Conservation (phyloP, 2,113 vertebrate genomes). For the Hippolais icterina region DNA sequence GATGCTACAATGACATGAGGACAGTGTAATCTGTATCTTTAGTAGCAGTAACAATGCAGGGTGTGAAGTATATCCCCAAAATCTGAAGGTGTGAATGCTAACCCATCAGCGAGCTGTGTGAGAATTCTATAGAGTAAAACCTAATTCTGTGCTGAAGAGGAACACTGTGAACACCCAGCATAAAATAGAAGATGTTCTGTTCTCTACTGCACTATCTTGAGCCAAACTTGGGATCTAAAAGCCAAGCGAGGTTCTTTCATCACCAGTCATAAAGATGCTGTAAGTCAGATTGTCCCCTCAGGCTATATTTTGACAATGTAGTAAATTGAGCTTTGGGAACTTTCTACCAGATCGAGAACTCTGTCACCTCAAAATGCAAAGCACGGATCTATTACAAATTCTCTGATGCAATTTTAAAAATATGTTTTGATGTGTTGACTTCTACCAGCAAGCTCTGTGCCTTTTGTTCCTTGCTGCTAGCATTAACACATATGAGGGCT, state of each 20-base stretch:
- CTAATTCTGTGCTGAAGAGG: conserved; percentile 44
- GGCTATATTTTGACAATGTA: conserved; percentile 57
- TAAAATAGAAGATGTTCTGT: conserved; percentile 61
- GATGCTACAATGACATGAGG: conserved; percentile 34
- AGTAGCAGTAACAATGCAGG: conserved; percentile 37
- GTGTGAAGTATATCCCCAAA: conserved; percentile 62
- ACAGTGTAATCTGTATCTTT: conserved; percentile 23
- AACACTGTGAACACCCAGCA: conserved; percentile 34
- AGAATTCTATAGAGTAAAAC: conserved; percentile 49
- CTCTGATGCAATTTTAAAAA: conserved; percentile 7
- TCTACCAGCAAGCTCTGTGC: background rate
- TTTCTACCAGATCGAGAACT: conserved; percentile 57
- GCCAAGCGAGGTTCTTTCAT: conserved; percentile 56
- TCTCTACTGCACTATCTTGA: conserved; percentile 32
- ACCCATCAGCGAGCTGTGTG: background rate
- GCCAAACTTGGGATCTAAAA: conserved; percentile 57
- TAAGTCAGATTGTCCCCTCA: conserved; percentile 61
- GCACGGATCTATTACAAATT: conserved; percentile 35
- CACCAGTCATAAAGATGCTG: conserved; percentile 53
- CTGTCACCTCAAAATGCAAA: conserved; percentile 51
- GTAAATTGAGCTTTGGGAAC: conserved; percentile 51
- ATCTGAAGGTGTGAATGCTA: conserved; percentile 41
- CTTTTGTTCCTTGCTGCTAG: conserved; percentile 1
- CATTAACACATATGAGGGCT: background rate
- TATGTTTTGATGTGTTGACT: conserved; percentile 29